Evolutionary conservation across 2,113 vertebrate genomes (phyloP).

Genomic region (Nothoprocta perdicaria): DNA sequence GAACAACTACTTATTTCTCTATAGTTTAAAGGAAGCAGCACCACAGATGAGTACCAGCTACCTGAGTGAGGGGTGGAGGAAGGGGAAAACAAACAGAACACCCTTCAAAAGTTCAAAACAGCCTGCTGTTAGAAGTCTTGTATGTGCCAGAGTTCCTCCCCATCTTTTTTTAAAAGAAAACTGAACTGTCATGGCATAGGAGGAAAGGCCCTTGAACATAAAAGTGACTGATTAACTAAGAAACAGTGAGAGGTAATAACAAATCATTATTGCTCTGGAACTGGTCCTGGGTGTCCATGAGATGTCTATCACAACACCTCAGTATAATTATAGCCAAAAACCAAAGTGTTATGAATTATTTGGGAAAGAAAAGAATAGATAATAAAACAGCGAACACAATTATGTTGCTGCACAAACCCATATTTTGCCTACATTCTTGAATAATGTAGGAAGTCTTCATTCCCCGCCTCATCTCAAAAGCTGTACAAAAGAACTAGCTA

Average conservation of each 20-base stretch:
- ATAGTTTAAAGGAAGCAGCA: background rate
- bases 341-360: background rate
- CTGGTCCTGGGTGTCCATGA: background rate
- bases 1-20: background rate
- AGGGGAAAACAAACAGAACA: background rate
- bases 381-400: background rate
- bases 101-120: background rate
- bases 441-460: background rate
- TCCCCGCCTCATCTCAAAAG: background rate
- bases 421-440: background rate
- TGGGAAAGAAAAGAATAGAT: background rate
- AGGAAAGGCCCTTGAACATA: background rate
- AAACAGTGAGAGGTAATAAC: background rate
- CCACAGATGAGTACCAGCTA: background rate
- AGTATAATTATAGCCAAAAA: background rate
- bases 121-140: background rate
- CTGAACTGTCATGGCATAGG: background rate
- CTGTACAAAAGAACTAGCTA: background rate
- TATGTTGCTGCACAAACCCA: background rate
- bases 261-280: background rate
- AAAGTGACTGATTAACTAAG: background rate
- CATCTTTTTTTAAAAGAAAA: background rate
- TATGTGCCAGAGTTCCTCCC: background rate
- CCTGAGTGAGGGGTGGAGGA: background rate
- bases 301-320: no score